Conservation (phyloP, 64 coral and sea anemone species). For the Montipora cactus region DNA sequence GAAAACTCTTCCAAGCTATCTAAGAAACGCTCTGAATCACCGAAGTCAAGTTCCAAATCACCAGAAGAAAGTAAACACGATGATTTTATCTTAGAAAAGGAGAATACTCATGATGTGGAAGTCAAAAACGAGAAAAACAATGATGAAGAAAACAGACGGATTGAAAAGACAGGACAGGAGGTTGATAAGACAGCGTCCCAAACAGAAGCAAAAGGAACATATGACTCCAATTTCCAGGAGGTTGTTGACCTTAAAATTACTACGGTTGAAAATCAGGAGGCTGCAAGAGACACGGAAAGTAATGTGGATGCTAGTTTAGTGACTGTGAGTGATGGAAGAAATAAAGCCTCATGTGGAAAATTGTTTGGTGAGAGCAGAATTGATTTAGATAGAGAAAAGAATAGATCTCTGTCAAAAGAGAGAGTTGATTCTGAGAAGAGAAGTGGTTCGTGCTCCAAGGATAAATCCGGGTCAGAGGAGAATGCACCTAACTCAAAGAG, state of each 20-base stretch:
- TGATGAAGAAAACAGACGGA: neutral
- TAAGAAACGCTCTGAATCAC: neutral
- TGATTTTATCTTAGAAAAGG: conserved; percentile 26
- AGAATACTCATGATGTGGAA: neutral
- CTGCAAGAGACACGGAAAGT: neutral
- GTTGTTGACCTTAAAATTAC: neutral
- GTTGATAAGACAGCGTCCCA: neutral
- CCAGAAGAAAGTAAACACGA: conserved; percentile 7
- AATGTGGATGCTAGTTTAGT: neutral
- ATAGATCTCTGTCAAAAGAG: neutral
- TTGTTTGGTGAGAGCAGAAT: neutral
- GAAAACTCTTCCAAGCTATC: neutral
- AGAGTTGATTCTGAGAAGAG: conserved; percentile 20
- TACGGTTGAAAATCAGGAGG: neutral
- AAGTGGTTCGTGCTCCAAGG: neutral
- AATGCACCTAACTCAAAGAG: neutral
- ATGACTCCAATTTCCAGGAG: neutral
- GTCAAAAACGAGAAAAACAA: neutral
- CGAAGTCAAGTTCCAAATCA: conserved; percentile 11
- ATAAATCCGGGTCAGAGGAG: conserved; percentile 14
- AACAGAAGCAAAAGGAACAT: neutral
- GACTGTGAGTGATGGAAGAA: neutral
- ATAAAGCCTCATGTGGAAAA: neutral
- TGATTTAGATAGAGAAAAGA: neutral
- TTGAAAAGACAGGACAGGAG: neutral